Conservation (phyloP, 2,113 vertebrate genomes). For the Peromyscus polionotus region DNA sequence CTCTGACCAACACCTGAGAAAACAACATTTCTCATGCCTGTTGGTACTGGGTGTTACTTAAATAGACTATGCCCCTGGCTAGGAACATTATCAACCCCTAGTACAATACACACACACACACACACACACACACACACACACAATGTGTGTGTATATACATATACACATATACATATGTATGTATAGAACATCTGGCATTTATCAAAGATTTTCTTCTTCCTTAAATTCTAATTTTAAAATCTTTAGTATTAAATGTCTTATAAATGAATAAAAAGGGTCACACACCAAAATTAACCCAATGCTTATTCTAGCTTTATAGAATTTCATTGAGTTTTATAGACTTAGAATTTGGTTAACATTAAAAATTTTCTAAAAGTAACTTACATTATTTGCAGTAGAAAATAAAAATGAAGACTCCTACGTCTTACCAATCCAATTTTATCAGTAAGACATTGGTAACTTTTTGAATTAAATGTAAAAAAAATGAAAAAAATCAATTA, state of each 20-base stretch:
- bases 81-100: not conserved
- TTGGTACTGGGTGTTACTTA: not conserved
- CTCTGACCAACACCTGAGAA: not conserved
- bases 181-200: not conserved
- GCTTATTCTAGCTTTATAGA: not conserved
- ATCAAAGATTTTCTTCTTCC: not conserved
- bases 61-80: not conserved
- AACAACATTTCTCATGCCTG: not conserved
- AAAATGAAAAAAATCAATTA: not conserved
- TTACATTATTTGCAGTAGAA: not conserved
- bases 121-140: too few relatives aligned
- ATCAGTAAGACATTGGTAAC: not conserved
- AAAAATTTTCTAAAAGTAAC: not conserved
- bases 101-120: too few relatives aligned
- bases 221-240: not conserved
- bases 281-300: not conserved
- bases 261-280: not conserved
- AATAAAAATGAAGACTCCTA: not conserved
- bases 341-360: not conserved
- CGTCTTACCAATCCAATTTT: not conserved
- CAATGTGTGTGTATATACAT: not conserved
- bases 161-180: not conserved
- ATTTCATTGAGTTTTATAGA: not conserved
- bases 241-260: not conserved
- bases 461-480: not conserved